phyloP scores from a whole-genome alignment of 2,888 invertebrate genomes.

The Xylota sylvarum region DNA sequence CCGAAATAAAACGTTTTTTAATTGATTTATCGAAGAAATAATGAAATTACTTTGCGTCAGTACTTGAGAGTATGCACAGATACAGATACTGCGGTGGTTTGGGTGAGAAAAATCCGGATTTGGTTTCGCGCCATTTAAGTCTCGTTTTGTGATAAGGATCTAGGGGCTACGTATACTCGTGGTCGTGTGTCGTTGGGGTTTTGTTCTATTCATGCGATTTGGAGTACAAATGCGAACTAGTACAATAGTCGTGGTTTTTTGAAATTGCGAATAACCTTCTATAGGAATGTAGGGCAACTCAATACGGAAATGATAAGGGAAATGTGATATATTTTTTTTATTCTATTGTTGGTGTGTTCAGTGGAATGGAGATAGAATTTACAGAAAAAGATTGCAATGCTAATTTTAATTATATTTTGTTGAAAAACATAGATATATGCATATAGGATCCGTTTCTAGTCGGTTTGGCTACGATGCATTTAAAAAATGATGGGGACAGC shows the following conservation, averaged over 20 bases:
- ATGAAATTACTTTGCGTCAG: background rate
- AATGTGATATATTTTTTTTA: background rate
- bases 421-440: too few relatives aligned
- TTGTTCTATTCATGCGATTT: background rate
- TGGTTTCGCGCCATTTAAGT: background rate
- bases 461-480: too few relatives aligned
- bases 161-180: slow-evolving; percentile 9
- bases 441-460: too few relatives aligned
- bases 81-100: slow-evolving; percentile 9
- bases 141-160: slow-evolving; percentile 3
- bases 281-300: slow-evolving; percentile 10
- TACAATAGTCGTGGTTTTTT: background rate
- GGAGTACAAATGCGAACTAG: background rate
- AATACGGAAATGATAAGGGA: slow-evolving; percentile 9
- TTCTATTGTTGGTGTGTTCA: background rate
- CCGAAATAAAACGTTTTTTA: slow-evolving; percentile 12
- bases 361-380: too few relatives aligned
- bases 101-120: slow-evolving; percentile 41
- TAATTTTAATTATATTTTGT: too few relatives aligned
- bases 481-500: too few relatives aligned
- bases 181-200: background rate
- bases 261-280: background rate
- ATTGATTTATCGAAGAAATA: slow-evolving; percentile 37
- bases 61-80: slow-evolving; percentile 33
- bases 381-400: too few relatives aligned